These are phyloP conservation scores for Drosophila ficusphila DNA, from an alignment of 1,140 invertebrate genomes.

Conservation along the genomic window DNA sequence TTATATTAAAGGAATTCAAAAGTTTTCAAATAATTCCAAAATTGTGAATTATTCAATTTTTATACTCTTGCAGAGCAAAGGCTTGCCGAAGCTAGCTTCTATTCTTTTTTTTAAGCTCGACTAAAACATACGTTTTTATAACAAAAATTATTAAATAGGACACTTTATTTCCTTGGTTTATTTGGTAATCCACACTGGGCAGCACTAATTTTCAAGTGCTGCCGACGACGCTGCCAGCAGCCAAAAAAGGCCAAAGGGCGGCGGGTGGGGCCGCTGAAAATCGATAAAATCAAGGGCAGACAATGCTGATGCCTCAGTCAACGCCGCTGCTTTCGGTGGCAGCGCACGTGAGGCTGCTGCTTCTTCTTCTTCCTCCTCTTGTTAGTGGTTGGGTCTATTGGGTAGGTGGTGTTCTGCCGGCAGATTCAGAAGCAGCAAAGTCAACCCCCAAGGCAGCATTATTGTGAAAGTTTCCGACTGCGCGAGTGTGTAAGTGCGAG, in stretches of 20 bases:
- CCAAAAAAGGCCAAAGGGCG: constrained; percentile 64
- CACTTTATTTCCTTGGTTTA: not conserved
- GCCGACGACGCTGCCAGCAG: constrained; percentile 38
- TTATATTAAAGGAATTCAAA: too few relatives aligned
- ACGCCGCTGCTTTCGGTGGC: constrained; percentile 11
- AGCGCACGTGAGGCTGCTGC: constrained; percentile 65
- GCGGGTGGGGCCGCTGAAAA: constrained; percentile 57
- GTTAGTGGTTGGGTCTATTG: constrained; percentile 6
- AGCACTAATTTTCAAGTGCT: constrained; percentile 12
- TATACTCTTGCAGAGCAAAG: too few relatives aligned
- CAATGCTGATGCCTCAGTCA: constrained; percentile 59
- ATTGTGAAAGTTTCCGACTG: constrained; percentile 69
- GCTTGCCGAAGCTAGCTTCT: too few relatives aligned
- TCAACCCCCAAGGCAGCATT: constrained; percentile 64
- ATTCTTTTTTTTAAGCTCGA: too few relatives aligned
- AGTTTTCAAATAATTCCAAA: too few relatives aligned
- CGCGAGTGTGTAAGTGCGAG: constrained; percentile 15
- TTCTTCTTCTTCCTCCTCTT: constrained; percentile 10
- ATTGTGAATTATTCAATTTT: too few relatives aligned
- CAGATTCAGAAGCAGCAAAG: constrained; percentile 19
- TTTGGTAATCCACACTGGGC: constrained; percentile 5
- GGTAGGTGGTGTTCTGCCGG: constrained; percentile 5
- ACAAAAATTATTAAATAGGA: too few relatives aligned
- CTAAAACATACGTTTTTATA: too few relatives aligned
- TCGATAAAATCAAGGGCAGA: constrained; percentile 82